phyloP scores from a whole-genome alignment of 2,113 vertebrate genomes.

The Tapirus terrestris region DNA sequence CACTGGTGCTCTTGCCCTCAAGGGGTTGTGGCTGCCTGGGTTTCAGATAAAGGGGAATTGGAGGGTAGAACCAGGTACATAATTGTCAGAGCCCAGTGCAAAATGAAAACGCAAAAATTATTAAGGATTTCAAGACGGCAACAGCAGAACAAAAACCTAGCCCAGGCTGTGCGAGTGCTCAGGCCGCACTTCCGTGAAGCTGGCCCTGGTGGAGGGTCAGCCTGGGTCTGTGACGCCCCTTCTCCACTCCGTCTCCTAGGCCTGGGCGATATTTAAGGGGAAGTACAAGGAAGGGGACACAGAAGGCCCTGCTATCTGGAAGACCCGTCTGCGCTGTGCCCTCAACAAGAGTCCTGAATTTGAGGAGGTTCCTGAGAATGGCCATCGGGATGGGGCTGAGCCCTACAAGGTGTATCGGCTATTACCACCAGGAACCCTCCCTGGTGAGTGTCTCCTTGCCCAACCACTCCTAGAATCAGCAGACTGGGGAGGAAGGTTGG shows the following conservation, averaged over 20 bases:
- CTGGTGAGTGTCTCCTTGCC: slow-evolving; percentile 50
- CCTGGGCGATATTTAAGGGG: slow-evolving; percentile 93
- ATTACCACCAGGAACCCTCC: slow-evolving; percentile 55
- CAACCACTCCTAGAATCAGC: not conserved
- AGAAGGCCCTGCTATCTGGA: slow-evolving; percentile 90
- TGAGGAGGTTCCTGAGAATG: slow-evolving; percentile 86
- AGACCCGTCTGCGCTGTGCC: slow-evolving; percentile 94
- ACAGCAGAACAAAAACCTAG: not conserved
- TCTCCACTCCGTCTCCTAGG: slow-evolving; percentile 82
- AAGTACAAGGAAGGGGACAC: slow-evolving; percentile 83
- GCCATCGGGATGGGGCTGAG: slow-evolving; percentile 91
- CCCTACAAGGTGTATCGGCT: slow-evolving; percentile 95
- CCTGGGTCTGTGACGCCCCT: not conserved
- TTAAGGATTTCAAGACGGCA: not conserved
- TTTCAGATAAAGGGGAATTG: not conserved
- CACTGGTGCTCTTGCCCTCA: not conserved
- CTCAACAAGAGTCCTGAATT: slow-evolving; percentile 95
- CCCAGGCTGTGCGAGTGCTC: not conserved
- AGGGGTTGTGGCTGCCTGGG: not conserved
- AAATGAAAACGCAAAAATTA: not conserved
- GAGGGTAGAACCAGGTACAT: not conserved
- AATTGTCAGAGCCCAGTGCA: not conserved
- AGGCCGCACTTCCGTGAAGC: fast-evolving
- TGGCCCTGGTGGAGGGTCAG: not conserved
- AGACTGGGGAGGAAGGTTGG: not conserved